A percentile compares a stretch with the other conserved stretches of the same genome.
phyloP scores from a whole-genome alignment of 2,113 vertebrate genomes.

The Nasalis larvatus region DNA sequence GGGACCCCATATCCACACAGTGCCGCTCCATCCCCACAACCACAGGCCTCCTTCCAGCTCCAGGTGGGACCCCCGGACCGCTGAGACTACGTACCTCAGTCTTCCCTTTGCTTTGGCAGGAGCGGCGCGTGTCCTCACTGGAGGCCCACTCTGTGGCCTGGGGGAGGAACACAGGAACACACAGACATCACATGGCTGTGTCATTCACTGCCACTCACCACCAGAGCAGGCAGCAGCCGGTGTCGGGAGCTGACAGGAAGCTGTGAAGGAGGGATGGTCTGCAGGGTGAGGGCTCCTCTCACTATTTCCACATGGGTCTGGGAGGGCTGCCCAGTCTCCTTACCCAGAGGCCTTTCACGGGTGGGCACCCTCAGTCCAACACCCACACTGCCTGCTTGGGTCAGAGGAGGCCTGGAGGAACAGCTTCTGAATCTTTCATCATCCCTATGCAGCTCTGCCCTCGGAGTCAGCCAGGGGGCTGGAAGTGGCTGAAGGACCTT shows the following conservation, averaged over 20 bases:
- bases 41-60: background rate
- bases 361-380: background rate
- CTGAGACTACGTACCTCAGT: conserved; percentile 91
- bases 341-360: background rate
- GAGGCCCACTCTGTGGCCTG: conserved; percentile 98
- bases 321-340: background rate
- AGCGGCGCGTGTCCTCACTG: conserved; percentile 95
- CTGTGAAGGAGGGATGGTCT: background rate
- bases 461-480: background rate
- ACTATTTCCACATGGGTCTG: background rate
- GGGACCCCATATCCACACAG: accelerated
- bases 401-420: background rate
- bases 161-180: conserved; percentile 87
- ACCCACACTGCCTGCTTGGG: background rate
- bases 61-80: background rate
- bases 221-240: background rate
- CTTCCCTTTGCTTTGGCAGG: conserved; percentile 99
- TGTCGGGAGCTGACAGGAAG: background rate
- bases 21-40: background rate
- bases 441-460: background rate
- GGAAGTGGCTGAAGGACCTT: background rate
- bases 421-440: background rate
- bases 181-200: conserved; percentile 72
- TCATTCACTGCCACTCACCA: background rate
- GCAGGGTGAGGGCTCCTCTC: background rate